Evolutionary conservation across 1,140 invertebrate genomes (phyloP).

Genomic region (Caenorhabditis inopinata): DNA sequence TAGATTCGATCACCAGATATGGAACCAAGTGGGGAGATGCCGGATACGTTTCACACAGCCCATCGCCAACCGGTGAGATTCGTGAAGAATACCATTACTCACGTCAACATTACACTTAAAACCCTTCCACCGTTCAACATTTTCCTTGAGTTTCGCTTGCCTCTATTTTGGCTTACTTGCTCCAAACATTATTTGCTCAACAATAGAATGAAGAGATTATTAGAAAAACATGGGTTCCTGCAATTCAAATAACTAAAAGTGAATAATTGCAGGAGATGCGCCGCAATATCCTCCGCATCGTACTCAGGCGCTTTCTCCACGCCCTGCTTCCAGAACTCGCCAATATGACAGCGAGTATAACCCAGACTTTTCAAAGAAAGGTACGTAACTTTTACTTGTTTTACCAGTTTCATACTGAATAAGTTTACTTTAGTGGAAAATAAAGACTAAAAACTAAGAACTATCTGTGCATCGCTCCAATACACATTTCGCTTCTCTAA

Average conservation of each 20-base stretch:
- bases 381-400: not conserved
- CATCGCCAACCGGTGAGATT: slow-evolving; percentile 40
- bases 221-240: not conserved
- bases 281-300: slow-evolving; percentile 1
- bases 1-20: slow-evolving; percentile 50
- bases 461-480: not conserved
- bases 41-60: slow-evolving; percentile 42
- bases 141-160: slow-evolving; percentile 30
- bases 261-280: not conserved
- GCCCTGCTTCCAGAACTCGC: slow-evolving; percentile 15
- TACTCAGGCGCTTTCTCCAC: slow-evolving; percentile 25
- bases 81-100: slow-evolving; percentile 26
- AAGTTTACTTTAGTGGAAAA: not conserved
- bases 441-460: not conserved
- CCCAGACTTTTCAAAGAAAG: not conserved
- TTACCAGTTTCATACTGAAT: too few species aligned
- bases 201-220: slow-evolving; percentile 26
- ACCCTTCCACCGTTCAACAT: not conserved
- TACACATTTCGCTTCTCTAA: not conserved
- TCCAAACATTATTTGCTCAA: slow-evolving; percentile 8
- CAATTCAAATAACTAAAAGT: not conserved
- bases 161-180: slow-evolving; percentile 15
- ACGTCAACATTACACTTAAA: slow-evolving; percentile 41
- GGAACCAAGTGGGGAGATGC: slow-evolving; percentile 48
- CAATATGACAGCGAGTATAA: slow-evolving; percentile 21